phyloP scores from a whole-genome alignment of 2,113 vertebrate species.

The Carollia perspicillata region DNA sequence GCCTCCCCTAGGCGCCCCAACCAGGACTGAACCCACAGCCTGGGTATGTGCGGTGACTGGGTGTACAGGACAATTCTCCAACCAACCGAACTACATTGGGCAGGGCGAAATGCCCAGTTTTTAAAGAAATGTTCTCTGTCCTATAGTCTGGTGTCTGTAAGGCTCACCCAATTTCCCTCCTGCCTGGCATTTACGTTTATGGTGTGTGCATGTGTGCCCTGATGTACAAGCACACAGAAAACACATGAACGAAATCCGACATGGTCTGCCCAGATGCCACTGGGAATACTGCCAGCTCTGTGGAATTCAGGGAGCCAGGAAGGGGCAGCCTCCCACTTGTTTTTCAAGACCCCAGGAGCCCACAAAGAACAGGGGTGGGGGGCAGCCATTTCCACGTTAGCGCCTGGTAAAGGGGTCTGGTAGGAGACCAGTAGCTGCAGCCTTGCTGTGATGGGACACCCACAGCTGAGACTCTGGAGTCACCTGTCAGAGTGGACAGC shows the following conservation, averaged over 20 bases:
- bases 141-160: not conserved
- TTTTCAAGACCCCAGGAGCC: not conserved
- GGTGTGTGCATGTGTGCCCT: rapidly evolving
- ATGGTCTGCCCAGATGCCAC: rapidly evolving
- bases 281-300: not conserved
- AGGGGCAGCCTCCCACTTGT: not conserved
- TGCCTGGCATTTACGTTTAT: not conserved
- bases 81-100: too few species aligned
- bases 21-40: too few species aligned
- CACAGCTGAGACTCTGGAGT: not conserved
- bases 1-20: too few species aligned
- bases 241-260: too few species aligned
- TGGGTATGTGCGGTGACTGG: too few species aligned
- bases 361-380: not conserved
- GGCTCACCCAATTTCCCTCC: not conserved
- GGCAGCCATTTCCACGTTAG: not conserved
- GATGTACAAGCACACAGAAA: not conserved
- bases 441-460: rapidly evolving
- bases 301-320: not conserved
- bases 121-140: not conserved
- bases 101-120: not conserved
- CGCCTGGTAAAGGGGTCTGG: not conserved
- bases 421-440: not conserved
- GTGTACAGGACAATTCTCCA: too few species aligned
- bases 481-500: not conserved